A percentile compares a stretch with the other conserved stretches of the same genome.
These are phyloP conservation scores for Paraescarpia echinospica DNA, from an alignment of 1,140 invertebrate species.

Conservation along the genomic window DNA sequence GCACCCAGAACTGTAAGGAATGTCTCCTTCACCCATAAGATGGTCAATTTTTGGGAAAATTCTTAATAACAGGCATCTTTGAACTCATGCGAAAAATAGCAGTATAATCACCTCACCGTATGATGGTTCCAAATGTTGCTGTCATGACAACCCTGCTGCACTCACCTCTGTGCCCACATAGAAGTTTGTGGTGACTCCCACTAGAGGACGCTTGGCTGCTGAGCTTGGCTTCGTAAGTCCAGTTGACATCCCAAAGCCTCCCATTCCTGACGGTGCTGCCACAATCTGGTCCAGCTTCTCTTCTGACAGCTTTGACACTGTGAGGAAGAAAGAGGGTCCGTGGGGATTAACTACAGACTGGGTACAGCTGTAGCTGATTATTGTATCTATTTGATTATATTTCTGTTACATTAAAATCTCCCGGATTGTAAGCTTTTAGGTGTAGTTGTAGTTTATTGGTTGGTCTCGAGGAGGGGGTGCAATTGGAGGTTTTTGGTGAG, in stretches of 20 bases:
- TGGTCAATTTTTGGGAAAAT: too few species aligned
- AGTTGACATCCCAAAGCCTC: constrained; percentile 16
- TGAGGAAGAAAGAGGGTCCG: background rate
- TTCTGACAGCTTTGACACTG: background rate
- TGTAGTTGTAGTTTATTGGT: background rate
- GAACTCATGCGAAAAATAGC: too few species aligned
- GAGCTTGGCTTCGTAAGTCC: constrained; percentile 44
- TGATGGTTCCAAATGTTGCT: too few species aligned
- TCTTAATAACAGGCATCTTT: too few species aligned
- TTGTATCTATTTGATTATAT: background rate
- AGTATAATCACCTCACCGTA: too few species aligned
- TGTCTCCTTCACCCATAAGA: too few species aligned
- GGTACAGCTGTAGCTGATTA: background rate
- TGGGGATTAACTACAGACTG: background rate
- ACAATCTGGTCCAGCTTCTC: background rate
- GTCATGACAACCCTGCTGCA: background rate
- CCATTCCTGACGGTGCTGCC: background rate
- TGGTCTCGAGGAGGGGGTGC: too few species aligned
- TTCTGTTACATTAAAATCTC: background rate
- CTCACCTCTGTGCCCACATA: constrained; percentile 54
- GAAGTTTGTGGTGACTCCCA: constrained; percentile 54
- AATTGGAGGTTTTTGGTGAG: too few species aligned
- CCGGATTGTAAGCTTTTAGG: background rate
- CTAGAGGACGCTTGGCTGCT: constrained; percentile 50
- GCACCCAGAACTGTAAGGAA: too few species aligned